Evolutionary conservation across 2,797 vertebrate species (phyloP).

Genomic region (Pseudochromis fuscus): DNA sequence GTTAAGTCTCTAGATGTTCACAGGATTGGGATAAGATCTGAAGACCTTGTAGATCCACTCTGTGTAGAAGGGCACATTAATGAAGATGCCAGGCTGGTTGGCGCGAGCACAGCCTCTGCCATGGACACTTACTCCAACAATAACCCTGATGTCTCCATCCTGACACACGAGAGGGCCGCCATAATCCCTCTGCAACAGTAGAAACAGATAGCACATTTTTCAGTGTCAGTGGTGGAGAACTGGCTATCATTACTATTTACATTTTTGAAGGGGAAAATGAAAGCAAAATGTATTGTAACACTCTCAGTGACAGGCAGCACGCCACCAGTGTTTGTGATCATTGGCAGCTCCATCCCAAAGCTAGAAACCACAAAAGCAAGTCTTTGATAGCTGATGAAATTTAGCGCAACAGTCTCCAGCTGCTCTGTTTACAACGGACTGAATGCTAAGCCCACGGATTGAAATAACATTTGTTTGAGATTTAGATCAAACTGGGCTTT

Average conservation of each 20-base stretch:
- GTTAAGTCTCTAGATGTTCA: conserved; percentile 53
- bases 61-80: conserved; percentile 95
- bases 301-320: conserved; percentile 20
- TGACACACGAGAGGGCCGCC: conserved; percentile 96
- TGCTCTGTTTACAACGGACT: conserved; percentile 62
- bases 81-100: conserved; percentile 95
- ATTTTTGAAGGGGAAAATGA: conserved; percentile 26
- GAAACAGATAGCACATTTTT: conserved; percentile 33
- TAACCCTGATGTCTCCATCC: conserved; percentile 91
- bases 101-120: conserved; percentile 93
- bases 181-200: conserved; percentile 90
- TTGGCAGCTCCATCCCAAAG: conserved; percentile 34
- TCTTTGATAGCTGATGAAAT: conserved; percentile 72
- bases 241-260: conserved; percentile 14
- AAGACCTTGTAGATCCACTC: conserved; percentile 98
- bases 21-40: conserved; percentile 78
- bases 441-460: conserved; percentile 63
- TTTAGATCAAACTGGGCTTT: conserved; percentile 66
- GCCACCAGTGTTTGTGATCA: conserved; percentile 22
- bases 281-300: conserved; percentile 27
- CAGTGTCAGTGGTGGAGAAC: conserved; percentile 5
- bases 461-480: conserved; percentile 73
- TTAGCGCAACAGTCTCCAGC: conserved; percentile 62
- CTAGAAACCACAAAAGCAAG: conserved; percentile 51
- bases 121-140: conserved; percentile 95